Percentiles rank a stretch among this genome's conserved stretches.
Evolutionary conservation across 2,797 vertebrate species (phyloP).

Genomic region (Pempheris klunzingeri): DNA sequence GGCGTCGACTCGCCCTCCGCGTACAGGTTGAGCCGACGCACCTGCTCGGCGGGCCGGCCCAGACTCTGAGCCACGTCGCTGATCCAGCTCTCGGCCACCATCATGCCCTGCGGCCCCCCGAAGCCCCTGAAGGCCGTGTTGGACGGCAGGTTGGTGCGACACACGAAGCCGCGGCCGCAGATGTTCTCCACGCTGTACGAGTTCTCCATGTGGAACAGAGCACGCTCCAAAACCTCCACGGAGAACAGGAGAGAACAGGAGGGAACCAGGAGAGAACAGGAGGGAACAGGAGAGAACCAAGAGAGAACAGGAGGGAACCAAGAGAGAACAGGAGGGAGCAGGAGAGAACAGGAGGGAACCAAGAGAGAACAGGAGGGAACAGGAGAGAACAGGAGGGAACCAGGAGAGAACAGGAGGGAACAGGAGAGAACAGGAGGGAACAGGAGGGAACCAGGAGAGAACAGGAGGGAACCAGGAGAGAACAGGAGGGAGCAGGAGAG

Average conservation of each 20-base stretch:
- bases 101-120: constrained; percentile 94
- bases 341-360: too few species aligned
- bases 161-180: constrained; percentile 86
- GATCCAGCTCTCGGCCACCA: constrained; percentile 93
- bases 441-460: too few species aligned
- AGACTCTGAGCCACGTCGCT: constrained; percentile 88
- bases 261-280: too few species aligned
- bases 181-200: constrained; percentile 91
- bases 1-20: constrained; percentile 90
- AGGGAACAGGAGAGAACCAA: too few species aligned
- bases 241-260: background rate
- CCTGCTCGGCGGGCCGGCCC: constrained; percentile 89
- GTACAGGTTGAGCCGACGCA: constrained; percentile 91
- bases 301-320: too few species aligned
- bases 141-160: constrained; percentile 94
- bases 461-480: too few species aligned
- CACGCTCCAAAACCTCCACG: constrained; percentile 89
- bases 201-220: constrained; percentile 96
- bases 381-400: too few species aligned
- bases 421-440: too few species aligned
- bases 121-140: constrained; percentile 98
- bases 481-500: too few species aligned
- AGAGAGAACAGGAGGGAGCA: too few species aligned
- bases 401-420: too few species aligned
- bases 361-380: too few species aligned